Base-by-base conservation (phyloP, 2,113 vertebrate genomes). In the Baryphthengus martii region DNA sequence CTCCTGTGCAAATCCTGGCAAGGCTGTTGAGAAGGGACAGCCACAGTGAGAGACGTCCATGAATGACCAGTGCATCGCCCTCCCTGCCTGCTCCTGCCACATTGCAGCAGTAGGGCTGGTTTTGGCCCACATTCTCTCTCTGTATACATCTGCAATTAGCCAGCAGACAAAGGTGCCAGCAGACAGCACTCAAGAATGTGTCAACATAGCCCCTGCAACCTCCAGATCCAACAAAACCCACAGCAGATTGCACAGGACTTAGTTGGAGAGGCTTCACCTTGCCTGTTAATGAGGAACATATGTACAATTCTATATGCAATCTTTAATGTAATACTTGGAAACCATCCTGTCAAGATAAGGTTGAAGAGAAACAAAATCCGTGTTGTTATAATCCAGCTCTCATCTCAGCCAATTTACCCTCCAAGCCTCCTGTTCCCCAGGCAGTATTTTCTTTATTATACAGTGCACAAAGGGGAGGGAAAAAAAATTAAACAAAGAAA, bases 281-380 rank as follows among this genome's bases (percentile, higher is more conserved):
- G 25, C n/a, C 47, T 65, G 29, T 59, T 95, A 94, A 90, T 37
- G 11, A 79, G 74, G 52, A 84, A 63, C 82, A 56, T 31, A 52
- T 13, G 74, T 44, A 83, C 37, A 79, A 53, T 18, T 63, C 68
- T 13, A 35, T 24, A 76, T 19, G 37, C 8, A 45, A 24, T 59
- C 29, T 93, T 66, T 55, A 94, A 83, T 10, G 9, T 35, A 80
- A 77, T 74, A 85, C 47, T 71, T 61, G 63, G 42, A 95, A 92
- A 84, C 9, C 35, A 55, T 52, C 2, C 59, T 44, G n/a, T 90
- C 35, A 88, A 92, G 88, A 84, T 85, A 90, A 90, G 44, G 82
- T 25, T 56, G 23, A 88, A 72, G n/a, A 77, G 65, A 89, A 96
- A 88, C 24, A 86, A 91, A 85, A 94, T 35, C 68, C n/a, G 55